Conservation (phyloP, 2,797 vertebrate genomes). For the Sciurus carolinensis region DNA sequence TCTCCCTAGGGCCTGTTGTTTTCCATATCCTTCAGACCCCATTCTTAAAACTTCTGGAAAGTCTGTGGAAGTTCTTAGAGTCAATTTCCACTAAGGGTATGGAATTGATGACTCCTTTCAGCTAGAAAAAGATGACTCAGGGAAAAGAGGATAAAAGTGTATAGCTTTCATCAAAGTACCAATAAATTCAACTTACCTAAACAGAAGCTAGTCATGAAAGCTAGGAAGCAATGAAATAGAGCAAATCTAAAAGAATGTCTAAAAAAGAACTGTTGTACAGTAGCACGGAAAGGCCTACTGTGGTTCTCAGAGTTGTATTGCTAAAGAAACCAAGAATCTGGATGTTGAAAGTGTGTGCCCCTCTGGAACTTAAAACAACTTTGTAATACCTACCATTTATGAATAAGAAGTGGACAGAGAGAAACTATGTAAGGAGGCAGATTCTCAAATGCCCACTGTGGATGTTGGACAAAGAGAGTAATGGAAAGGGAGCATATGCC, state of each 20-base stretch:
- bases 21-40: too few species aligned
- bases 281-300: not conserved
- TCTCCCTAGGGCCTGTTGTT: too few species aligned
- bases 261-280: not conserved
- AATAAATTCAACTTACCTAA: not conserved
- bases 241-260: not conserved
- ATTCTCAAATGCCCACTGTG: not conserved
- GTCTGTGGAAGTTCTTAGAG: not conserved
- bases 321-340: conserved; percentile 4
- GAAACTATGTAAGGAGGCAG: not conserved
- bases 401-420: not conserved
- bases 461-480: not conserved
- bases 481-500: not conserved
- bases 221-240: not conserved
- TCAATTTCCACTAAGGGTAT: not conserved
- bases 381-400: not conserved
- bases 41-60: not conserved
- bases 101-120: not conserved
- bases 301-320: not conserved
- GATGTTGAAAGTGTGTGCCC: not conserved
- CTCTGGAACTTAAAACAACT: not conserved
- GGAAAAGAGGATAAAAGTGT: conserved; percentile 3
- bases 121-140: not conserved
- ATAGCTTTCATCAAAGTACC: not conserved
- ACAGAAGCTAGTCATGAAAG: not conserved